Conservation (phyloP, 2,113 vertebrate species). For the Fregata magnificens region DNA sequence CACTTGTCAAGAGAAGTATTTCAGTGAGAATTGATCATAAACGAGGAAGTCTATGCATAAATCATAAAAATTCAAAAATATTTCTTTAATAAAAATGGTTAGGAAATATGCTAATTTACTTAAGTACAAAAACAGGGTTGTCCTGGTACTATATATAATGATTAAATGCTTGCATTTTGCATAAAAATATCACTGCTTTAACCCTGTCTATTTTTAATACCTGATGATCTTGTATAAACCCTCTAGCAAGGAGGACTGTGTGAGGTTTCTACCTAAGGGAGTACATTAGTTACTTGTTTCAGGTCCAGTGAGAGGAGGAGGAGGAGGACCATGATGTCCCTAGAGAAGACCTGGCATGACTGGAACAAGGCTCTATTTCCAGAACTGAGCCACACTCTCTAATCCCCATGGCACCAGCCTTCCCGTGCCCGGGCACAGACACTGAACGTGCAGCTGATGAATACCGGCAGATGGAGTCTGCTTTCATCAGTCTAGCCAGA, state of each 20-base stretch:
- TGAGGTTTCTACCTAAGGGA: neutral
- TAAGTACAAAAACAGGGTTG: neutral
- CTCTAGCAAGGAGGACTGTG: neutral
- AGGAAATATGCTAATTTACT: neutral
- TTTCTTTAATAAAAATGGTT: neutral
- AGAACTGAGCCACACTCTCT: neutral
- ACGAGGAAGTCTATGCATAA: neutral
- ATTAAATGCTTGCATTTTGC: neutral
- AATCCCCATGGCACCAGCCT: neutral
- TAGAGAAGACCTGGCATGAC: neutral
- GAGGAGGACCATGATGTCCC: neutral
- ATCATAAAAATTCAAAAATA: neutral
- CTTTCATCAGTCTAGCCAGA: neutral
- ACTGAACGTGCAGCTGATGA: neutral
- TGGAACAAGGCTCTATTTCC: neutral
- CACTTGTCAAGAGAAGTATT: neutral
- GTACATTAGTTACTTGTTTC: neutral
- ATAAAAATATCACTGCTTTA: neutral
- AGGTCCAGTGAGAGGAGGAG: neutral
- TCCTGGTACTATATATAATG: neutral
- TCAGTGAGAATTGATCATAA: neutral
- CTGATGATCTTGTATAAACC: neutral
- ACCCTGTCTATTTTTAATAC: neutral
- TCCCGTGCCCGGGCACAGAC: accelerated
- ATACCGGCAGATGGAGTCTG: neutral